phyloP scores from a whole-genome alignment of 2,888 invertebrate species.

The Sceliomorpha sp. region DNA sequence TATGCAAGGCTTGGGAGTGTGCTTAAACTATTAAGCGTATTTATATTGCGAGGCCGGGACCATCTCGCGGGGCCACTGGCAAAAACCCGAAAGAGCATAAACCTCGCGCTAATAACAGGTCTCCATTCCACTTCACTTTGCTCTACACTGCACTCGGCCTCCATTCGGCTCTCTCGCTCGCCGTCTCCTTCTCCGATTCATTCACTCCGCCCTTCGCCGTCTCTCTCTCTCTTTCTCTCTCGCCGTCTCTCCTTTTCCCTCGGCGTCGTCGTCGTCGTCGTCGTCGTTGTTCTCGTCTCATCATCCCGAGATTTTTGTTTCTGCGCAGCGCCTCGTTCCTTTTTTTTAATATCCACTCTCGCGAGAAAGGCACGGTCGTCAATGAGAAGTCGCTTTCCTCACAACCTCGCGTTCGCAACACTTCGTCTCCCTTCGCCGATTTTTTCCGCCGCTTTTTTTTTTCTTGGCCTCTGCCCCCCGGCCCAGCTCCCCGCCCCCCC shows the following conservation, averaged over 20 bases:
- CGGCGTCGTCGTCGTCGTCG: too few species aligned
- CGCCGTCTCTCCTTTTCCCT: conserved; percentile 9
- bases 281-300: conserved; percentile 14
- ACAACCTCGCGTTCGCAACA: conserved; percentile 20
- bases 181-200: conserved; percentile 22
- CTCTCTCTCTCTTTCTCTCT: conserved; percentile 14
- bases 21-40: conserved; percentile 80
- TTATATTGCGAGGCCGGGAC: conserved; percentile 77
- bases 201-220: neutral
- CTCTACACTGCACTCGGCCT: conserved; percentile 65
- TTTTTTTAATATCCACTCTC: conserved; percentile 63
- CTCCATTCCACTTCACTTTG: conserved; percentile 70
- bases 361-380: conserved; percentile 56
- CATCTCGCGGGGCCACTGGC: conserved; percentile 74
- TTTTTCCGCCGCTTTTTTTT: conserved; percentile 11
- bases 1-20: conserved; percentile 73
- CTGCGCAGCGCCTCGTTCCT: conserved; percentile 29
- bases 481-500: too few species aligned
- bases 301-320: conserved; percentile 41
- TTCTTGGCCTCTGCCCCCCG: conserved; percentile 11
- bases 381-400: conserved; percentile 55
- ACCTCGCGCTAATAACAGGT: conserved; percentile 79
- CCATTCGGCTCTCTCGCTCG: conserved; percentile 41
- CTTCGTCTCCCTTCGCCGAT: conserved; percentile 6
- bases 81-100: conserved; percentile 79